These are phyloP conservation scores for Mastigias papua DNA, from an alignment of 30 jellyfish, hydroid and myxozoan species.

Conservation along the genomic window DNA sequence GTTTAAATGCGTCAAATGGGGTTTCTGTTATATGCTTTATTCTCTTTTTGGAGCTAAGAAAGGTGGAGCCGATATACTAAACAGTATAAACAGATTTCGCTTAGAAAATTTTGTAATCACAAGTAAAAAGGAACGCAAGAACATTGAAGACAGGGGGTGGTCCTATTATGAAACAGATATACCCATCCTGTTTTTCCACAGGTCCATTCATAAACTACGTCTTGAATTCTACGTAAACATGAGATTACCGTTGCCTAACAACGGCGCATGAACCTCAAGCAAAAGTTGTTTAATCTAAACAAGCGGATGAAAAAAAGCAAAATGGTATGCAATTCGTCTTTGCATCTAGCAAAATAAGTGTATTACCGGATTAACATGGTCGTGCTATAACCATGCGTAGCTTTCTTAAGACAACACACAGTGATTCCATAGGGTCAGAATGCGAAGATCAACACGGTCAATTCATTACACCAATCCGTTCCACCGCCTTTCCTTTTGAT, in stretches of 20 bases:
- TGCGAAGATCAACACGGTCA: conserved; percentile 12
- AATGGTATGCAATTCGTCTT: conserved; percentile 44
- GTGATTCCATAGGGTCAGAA: conserved; percentile 13
- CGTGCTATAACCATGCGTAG: conserved; percentile 39
- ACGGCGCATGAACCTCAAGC: conserved; percentile 51
- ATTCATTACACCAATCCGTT: neutral
- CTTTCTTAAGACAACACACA: conserved; percentile 25
- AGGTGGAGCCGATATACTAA: too few relatives aligned
- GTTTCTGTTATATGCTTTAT: too few relatives aligned
- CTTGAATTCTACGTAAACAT: conserved; percentile 42
- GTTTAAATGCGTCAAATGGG: too few relatives aligned
- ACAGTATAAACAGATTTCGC: too few relatives aligned
- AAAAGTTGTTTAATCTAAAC: conserved; percentile 57
- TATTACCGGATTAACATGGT: conserved; percentile 64
- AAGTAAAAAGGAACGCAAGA: too few relatives aligned
- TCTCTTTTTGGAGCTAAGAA: too few relatives aligned
- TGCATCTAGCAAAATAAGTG: conserved; percentile 49
- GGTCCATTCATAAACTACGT: neutral
- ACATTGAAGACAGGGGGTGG: too few relatives aligned
- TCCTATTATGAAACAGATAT: too few relatives aligned
- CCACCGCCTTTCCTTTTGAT: neutral
- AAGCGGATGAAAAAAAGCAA: conserved; percentile 39
- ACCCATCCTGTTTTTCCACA: too few relatives aligned
- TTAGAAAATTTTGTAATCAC: too few relatives aligned
- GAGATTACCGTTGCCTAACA: conserved; percentile 50